A percentile compares a stretch with the other conserved stretches of the same genome.
phyloP scores from a whole-genome alignment of 2,797 vertebrate genomes.

The Poeciliopsis infans region DNA sequence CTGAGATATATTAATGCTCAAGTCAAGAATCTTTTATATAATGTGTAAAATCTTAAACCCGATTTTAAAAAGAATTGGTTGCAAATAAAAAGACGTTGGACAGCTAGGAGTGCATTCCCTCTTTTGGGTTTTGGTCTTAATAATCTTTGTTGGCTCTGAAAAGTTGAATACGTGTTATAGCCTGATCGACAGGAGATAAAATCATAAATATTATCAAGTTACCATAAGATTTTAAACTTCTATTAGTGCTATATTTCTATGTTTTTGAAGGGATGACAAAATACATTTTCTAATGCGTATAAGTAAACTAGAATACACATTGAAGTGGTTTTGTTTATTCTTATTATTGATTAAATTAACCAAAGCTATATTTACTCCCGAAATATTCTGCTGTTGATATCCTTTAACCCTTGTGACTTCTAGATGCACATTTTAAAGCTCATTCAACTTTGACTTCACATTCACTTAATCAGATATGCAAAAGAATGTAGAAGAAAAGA shows the following conservation, averaged over 20 bases:
- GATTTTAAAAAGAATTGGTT: neutral
- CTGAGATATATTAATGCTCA: neutral
- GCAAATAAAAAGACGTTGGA: neutral
- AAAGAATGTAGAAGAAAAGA: neutral
- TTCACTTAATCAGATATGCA: neutral
- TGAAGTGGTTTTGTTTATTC: neutral
- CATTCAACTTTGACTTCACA: neutral
- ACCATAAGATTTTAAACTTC: neutral
- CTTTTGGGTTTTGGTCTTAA: neutral
- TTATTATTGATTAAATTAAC: neutral
- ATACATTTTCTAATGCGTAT: neutral
- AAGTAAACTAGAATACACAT: neutral
- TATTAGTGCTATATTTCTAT: neutral
- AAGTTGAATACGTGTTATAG: neutral
- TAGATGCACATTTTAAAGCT: neutral
- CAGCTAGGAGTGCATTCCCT: neutral
- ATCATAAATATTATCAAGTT: neutral
- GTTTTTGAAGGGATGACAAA: neutral
- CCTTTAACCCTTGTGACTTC: neutral
- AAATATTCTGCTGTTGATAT: neutral
- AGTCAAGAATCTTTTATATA: neutral
- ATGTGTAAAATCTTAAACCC: neutral
- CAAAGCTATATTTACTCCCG: neutral
- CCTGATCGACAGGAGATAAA: neutral
- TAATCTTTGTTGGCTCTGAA: too few species aligned